Evolutionary conservation across 1,140 invertebrate genomes (phyloP).

Genomic region (Cylas formicarius): DNA sequence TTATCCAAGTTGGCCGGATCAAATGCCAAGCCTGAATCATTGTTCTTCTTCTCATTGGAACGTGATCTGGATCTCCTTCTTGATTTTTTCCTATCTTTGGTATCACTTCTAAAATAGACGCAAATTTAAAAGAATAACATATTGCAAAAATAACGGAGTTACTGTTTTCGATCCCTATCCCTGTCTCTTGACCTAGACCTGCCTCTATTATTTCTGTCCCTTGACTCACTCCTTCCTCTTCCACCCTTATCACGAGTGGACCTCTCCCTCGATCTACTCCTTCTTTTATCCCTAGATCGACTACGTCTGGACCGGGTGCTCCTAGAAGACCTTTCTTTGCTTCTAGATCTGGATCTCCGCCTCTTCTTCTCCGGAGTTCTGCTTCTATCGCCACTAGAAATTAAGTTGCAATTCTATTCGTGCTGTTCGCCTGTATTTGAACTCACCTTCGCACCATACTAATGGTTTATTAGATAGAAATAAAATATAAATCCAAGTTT

Average conservation of each 20-base stretch:
- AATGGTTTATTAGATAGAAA: too few species aligned
- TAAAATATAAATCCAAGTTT: too few species aligned
- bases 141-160: slow-evolving; percentile 1
- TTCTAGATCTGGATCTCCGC: slow-evolving; percentile 32
- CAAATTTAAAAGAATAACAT: slow-evolving; percentile 5
- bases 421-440: too few species aligned
- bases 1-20: slow-evolving; percentile 69
- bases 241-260: slow-evolving; percentile 12
- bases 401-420: too few species aligned
- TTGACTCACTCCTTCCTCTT: slow-evolving; percentile 18
- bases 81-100: slow-evolving; percentile 21
- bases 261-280: slow-evolving; percentile 14
- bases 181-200: slow-evolving; percentile 13
- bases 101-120: slow-evolving; percentile 20
- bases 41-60: slow-evolving; percentile 52
- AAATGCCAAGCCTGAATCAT: slow-evolving; percentile 49
- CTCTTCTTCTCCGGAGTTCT: slow-evolving; percentile 27
- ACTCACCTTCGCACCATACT: too few species aligned
- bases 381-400: slow-evolving; percentile 24
- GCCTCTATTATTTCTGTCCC: slow-evolving; percentile 14
- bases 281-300: slow-evolving; percentile 16
- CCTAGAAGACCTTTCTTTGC: slow-evolving; percentile 31
- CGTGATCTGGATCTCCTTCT: slow-evolving; percentile 40
- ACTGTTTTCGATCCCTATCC: slow-evolving; percentile 15
- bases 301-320: slow-evolving; percentile 22